Evolutionary conservation across 1,140 invertebrate genomes (phyloP), one percentile per base, ranked within the genome.

Genomic region (Hyposmocoma kahamanoa): DNA sequence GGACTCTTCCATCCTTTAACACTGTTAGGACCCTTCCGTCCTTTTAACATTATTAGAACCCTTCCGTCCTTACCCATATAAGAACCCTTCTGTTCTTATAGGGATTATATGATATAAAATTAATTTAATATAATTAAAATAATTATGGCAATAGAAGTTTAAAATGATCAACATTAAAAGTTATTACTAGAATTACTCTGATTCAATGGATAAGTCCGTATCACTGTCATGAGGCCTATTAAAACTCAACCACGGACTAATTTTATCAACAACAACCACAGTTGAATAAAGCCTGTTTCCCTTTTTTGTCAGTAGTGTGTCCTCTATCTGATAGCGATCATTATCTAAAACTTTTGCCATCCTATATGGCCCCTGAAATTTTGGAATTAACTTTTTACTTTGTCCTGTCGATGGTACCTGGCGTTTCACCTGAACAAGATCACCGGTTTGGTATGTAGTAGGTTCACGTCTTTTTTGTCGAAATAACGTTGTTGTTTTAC

Each of bases 341-440:
- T 36, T 17, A 24, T 46, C 44, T 0, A 36, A 13, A 2, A 46
- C 22, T 18, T 17, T 21, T 8, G 2, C 22, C 6, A 46, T 46
- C 17, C 13, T 34, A 36, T 46, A 46, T 1, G 44, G 44, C 0
- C 44, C 30, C 15, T 47, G 46, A 39, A 47, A 47, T 20, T 39
- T 47, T 6, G 46, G 36, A 4, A 41, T 8, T 3, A 47, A 24
- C 17, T 47, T 47, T 39, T 39, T 41, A 26, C 46, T 47, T 13
- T 21, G 24, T 21, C 43, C 43, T 4, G 43, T 45, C 10, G 43
- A 26, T 10, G 13, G 26, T 4, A 32, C 26, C 8, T 46, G 44
- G 11, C 44, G 28, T 21, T 46, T 19, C 8, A 46, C 19, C 6
- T 32, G 17, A 0, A 39, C 6, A 4, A 47, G 39, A 20, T 47